Base-by-base conservation (phyloP, 2,797 vertebrate genomes). In the Rhabdomys pumilio region DNA sequence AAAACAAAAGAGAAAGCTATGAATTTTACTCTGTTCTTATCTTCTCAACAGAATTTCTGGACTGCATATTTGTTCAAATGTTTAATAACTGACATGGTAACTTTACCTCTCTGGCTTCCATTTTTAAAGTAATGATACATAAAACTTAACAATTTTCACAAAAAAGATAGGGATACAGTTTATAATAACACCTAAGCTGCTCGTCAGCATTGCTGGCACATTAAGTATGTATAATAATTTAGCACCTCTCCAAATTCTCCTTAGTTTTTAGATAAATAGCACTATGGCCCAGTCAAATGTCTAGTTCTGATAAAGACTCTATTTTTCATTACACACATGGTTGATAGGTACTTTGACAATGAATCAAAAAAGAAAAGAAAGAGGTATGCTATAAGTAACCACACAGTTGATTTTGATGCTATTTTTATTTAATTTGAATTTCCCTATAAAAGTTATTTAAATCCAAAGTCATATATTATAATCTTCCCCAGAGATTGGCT, bases 401-500 rank as follows among this genome's bases (percentile, higher is more conserved):
- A 8, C 59, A 94, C 85, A 90, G 93, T 38, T 57, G 38, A 95
- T 91, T 88, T 20, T 73, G 84, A n/a, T 79, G 24, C 65, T 81
- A 0, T 47, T 24, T 61, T 84, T 38, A 50, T 13, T n/a, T 53
- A 5, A 38, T 55, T 8, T 47, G 11, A 2, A 55, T 90, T 55
- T 91, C 90, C 94, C 65, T 93, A 8, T 61, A 91, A 59, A 17
- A 20, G 8, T 85, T 90, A 73, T 94, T 97, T 94, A 94, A 96
- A 88, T 84, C 47, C 34, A 95, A 84, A 76, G 44, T 96, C 61
- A 61, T 63, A 95, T 87, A 97, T 91, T 94, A 95, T 38, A 50
- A 47, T 9, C 19, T 73, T 87, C 53, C 90, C 59, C 90, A 57
- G 87, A 61, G 81, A 85, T 44, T 73, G 73, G 29, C 31, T 95